Base-by-base conservation (phyloP, 2,113 vertebrate species). In the Mungos mungo region DNA sequence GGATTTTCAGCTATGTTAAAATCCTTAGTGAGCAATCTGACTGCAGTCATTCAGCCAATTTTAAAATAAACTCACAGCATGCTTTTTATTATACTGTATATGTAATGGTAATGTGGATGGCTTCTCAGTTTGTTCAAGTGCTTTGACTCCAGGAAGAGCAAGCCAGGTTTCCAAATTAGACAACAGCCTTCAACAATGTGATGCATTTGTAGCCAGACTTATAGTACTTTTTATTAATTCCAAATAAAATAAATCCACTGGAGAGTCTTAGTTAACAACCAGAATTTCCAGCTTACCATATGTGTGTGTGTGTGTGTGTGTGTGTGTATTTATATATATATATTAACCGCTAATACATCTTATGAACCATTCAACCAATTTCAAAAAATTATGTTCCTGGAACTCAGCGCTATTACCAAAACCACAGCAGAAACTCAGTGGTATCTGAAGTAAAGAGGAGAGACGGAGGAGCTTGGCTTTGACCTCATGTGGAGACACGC, bases 11-110 rank as follows among this genome's bases (percentile, higher is more conserved):
- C 88, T 92, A 60, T 90, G 88, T 88, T 96, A 82, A 96, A 96
- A 96, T 96, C 95, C 68, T 82, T 65, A 69, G 95, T 45, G 90
- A 96, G 88, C 95, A 94, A 96, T 94, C 71, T 85, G 82, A 97
- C 84, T 86, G 81, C 47, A 95, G 76, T 47, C 87, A 60, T 60
- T 94, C 80, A 93, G 45, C 95, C 94, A 79, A 93, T 95, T 97
- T 97, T 97, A 97, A 96, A 97, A 96, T 96, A 96, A 97, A 96
- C 88, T 96, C 97, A 79, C 97, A 97, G 97, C 94, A 95, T 79
- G 95, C 87, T 94, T 93, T 97, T 95, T 94, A 97, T 98, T 97
- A 90, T 79, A 90, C 85, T 88, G 47, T 96, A 84, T 81, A 57
- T 88, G 71, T 85, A 96, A 96, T 82, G 66, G 72, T 79, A 63